Conservation (phyloP, 2,888 invertebrate genomes). For the Campoplex nolae region DNA sequence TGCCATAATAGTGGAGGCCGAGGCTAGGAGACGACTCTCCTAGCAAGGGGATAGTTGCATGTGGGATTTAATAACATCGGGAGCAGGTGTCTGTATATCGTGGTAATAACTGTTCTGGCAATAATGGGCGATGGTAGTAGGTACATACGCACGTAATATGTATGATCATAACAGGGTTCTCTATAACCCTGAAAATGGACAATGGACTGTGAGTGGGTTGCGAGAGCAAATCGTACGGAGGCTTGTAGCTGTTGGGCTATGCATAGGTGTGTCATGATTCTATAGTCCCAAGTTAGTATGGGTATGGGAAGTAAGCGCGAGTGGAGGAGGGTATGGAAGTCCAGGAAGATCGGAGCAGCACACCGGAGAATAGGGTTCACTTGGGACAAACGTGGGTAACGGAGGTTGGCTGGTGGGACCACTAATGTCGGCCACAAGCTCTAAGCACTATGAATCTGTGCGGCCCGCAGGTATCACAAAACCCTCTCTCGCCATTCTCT, state of each 20-base stretch:
- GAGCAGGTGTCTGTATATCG: constrained; percentile 67
- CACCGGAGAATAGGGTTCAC: constrained; percentile 46
- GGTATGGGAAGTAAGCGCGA: constrained; percentile 1
- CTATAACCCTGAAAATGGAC: constrained; percentile 25
- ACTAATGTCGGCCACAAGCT: constrained; percentile 69
- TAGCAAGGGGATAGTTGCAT: constrained; percentile 8
- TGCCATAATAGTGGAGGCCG: not conserved
- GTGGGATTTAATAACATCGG: constrained; percentile 63
- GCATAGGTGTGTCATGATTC: constrained; percentile 15
- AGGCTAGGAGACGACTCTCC: not conserved
- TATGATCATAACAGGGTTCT: constrained; percentile 30
- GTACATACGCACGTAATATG: constrained; percentile 43
- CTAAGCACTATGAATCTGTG: constrained; percentile 67
- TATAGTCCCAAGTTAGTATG: constrained; percentile 19
- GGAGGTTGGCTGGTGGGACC: constrained; percentile 37
- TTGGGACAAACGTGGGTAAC: constrained; percentile 54
- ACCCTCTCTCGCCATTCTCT: constrained; percentile 12
- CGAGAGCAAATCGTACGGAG: constrained; percentile 32
- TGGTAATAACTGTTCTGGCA: constrained; percentile 64
- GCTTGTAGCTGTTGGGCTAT: not conserved
- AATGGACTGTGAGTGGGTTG: constrained; percentile 53
- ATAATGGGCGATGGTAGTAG: constrained; percentile 59
- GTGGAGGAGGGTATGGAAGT: not conserved
- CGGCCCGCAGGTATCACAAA: constrained; percentile 49
- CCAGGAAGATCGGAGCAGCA: constrained; percentile 38